Evolutionary conservation across 2,797 vertebrate species (phyloP).

Genomic region (Rhinatrema bivittatum): DNA sequence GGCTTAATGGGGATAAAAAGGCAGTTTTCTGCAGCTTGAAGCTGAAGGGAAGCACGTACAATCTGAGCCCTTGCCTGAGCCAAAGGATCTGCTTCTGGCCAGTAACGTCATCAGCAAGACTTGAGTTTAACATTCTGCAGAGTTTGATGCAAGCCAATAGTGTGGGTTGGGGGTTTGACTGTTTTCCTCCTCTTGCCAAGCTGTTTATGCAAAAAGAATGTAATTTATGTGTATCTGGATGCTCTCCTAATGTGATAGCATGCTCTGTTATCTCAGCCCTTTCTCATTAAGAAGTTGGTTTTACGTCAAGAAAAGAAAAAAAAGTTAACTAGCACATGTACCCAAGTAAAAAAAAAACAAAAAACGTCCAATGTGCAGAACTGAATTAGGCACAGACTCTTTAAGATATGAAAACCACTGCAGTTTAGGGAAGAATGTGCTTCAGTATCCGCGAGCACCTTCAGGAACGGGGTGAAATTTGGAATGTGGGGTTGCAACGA

Average conservation of each 20-base stretch:
- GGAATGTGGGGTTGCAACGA: too few species aligned
- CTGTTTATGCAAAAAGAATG: slow-evolving; percentile 55
- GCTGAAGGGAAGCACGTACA: slow-evolving; percentile 37
- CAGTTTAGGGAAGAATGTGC: slow-evolving; percentile 30
- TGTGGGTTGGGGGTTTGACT: slow-evolving; percentile 39
- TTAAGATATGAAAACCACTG: slow-evolving; percentile 29
- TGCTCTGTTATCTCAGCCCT: slow-evolving; percentile 47
- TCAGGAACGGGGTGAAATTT: too few species aligned
- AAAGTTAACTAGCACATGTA: slow-evolving; percentile 11
- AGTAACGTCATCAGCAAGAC: slow-evolving; percentile 42
- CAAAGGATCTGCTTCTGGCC: slow-evolving; percentile 57
- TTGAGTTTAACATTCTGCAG: slow-evolving; percentile 33
- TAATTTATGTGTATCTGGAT: slow-evolving; percentile 58
- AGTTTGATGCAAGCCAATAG: slow-evolving; percentile 39
- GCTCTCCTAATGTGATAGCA: slow-evolving; percentile 30
- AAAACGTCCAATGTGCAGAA: slow-evolving; percentile 31
- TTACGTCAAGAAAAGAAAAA: slow-evolving; percentile 39
- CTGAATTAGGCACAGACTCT: slow-evolving; percentile 31
- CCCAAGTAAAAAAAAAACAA: slow-evolving; percentile 26
- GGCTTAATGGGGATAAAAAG: too few species aligned
- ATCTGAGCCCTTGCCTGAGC: slow-evolving; percentile 44
- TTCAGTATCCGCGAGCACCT: too few species aligned
- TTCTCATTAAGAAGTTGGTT: slow-evolving; percentile 51
- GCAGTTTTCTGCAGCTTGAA: slow-evolving; percentile 32
- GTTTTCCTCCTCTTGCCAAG: slow-evolving; percentile 41